Evolutionary conservation across 2,888 invertebrate species (phyloP).

Genomic region (Acanthoscelides obtectus): DNA sequence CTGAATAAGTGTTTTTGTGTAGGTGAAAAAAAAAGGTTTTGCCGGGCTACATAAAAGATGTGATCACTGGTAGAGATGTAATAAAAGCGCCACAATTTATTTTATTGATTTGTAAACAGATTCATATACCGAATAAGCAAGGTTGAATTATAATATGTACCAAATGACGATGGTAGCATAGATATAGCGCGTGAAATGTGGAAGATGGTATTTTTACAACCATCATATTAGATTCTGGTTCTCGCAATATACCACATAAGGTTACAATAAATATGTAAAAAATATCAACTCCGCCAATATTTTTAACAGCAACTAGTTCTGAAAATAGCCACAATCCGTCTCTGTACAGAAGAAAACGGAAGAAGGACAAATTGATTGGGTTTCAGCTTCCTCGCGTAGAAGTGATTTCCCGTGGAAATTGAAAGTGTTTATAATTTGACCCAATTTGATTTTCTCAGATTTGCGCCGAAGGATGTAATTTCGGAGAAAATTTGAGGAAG

Average conservation of each 20-base stretch:
- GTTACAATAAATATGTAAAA: too few relatives aligned
- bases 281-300: too few relatives aligned
- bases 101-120: neutral
- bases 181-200: too few relatives aligned
- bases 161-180: too few relatives aligned
- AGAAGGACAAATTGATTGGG: slow-evolving; percentile 21
- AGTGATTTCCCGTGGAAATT: slow-evolving; percentile 34
- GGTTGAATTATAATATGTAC: too few relatives aligned
- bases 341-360: neutral
- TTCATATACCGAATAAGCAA: too few relatives aligned
- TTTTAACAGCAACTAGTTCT: too few relatives aligned
- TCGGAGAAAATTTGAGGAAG: slow-evolving; percentile 10
- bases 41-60: neutral
- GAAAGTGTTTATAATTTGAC: slow-evolving; percentile 37
- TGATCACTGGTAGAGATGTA: neutral
- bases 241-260: too few relatives aligned
- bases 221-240: too few relatives aligned
- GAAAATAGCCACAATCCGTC: neutral
- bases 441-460: slow-evolving; percentile 32
- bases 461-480: slow-evolving; percentile 15
- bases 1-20: neutral
- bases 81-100: neutral
- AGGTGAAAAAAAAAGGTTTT: neutral
- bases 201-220: too few relatives aligned
- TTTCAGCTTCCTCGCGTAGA: slow-evolving; percentile 21